Evolutionary conservation across 2,113 vertebrate species (phyloP).

Genomic region (Salvator merianae): DNA sequence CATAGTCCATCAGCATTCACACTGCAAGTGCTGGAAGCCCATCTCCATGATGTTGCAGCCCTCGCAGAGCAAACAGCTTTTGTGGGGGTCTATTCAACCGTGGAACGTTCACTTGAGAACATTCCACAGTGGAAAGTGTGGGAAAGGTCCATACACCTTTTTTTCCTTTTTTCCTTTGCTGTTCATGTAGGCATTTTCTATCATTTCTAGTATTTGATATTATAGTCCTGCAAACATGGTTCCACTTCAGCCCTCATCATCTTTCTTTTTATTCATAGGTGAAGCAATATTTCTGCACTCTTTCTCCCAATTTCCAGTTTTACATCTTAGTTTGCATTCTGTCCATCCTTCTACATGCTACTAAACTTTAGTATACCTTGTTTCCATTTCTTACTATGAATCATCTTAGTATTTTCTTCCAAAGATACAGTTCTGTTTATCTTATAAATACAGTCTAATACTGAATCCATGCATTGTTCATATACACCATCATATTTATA

Average conservation of each 20-base stretch:
- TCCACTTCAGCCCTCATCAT: not conserved
- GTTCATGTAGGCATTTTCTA: not conserved
- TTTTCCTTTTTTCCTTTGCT: too few relatives aligned
- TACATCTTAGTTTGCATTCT: conserved; percentile 10
- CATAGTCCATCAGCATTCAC: too few relatives aligned
- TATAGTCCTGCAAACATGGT: conserved; percentile 1
- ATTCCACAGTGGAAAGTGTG: too few relatives aligned
- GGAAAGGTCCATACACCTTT: too few relatives aligned
- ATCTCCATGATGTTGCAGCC: too few relatives aligned
- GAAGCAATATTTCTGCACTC: not conserved
- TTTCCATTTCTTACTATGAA: not conserved
- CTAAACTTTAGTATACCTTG: not conserved
- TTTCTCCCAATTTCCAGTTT: conserved; percentile 17
- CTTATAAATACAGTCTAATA: not conserved
- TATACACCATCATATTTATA: not conserved
- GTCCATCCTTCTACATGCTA: not conserved
- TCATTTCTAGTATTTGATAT: not conserved
- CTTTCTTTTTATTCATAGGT: conserved; percentile 4
- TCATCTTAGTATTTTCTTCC: not conserved
- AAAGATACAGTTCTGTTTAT: not conserved
- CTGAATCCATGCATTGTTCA: conserved; percentile 13
- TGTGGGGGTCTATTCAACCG: too few relatives aligned
- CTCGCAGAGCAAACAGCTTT: too few relatives aligned
- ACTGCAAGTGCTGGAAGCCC: too few relatives aligned
- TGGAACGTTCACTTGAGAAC: too few relatives aligned